These are phyloP conservation scores for Probosciger aterrimus DNA, from an alignment of 2,113 vertebrate species.

Conservation along the genomic window DNA sequence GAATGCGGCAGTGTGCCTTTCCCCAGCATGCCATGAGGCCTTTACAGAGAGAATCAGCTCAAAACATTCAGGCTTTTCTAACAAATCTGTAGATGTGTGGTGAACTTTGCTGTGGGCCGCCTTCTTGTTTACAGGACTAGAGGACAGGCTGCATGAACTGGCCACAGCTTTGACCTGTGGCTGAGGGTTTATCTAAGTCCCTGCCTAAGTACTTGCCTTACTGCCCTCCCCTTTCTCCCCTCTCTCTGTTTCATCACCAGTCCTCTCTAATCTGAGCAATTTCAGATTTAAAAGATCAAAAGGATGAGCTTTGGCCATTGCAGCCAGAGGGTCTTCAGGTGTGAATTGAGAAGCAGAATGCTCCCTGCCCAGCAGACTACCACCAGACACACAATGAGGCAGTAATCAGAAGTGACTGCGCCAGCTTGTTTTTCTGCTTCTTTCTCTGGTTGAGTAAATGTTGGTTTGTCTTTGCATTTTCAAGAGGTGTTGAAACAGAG, in stretches of 20 bases:
- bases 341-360: not conserved
- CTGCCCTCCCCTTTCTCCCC: not conserved
- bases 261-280: not conserved
- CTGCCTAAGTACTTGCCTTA: not conserved
- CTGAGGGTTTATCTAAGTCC: not conserved
- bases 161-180: not conserved
- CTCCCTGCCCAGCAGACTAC: not conserved
- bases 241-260: not conserved
- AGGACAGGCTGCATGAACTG: not conserved
- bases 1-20: not conserved
- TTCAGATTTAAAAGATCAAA: not conserved
- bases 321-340: not conserved
- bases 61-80: not conserved
- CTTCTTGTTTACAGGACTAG: not conserved
- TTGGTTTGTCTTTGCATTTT: not conserved
- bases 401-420: not conserved
- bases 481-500: not conserved
- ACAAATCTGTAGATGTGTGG: not conserved
- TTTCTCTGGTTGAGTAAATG: not conserved
- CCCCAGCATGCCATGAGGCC: rapidly evolving
- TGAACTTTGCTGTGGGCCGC: not conserved
- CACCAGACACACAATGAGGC: not conserved
- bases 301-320: not conserved
- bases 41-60: not conserved
- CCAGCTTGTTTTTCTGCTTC: not conserved